Base-by-base conservation (phyloP, 2,888 invertebrate genomes). In the Hydrotaea cyrtoneurina region DNA sequence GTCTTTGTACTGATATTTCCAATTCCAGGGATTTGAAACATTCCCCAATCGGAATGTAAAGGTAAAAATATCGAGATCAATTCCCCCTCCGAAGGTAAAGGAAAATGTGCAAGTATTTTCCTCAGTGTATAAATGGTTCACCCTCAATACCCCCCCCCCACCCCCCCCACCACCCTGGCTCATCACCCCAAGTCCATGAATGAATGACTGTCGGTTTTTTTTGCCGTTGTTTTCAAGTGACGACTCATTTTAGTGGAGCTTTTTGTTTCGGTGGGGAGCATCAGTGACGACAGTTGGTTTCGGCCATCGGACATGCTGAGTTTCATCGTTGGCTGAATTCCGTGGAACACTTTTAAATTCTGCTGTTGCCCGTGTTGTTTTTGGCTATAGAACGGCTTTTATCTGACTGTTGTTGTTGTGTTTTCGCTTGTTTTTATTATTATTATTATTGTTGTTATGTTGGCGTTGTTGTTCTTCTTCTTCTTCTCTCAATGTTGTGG, bases 181-280 rank as follows among this genome's bases (percentile, higher is more conserved):
- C n/a, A n/a, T n/a, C n/a, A n/a, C n/a, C n/a, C n/a, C n/a, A n/a
- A n/a, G n/a, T n/a, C n/a, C n/a, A 39, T 36, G 53, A 59, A 39
- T 82, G 84, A 82, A 73, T 77, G 83, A 81, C 66, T 74, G 83
- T 77, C 55, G 26, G 19, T 39, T 21, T 59, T 39, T 50, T 69
- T 62, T 19, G 72, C 77, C 73, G 50, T 64, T 71, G 43, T 46
- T 50, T 50, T 50, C 13, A 43, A 59, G 13, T 39, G 69, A 62
- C 15, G 59, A 64, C 69, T 74, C 59, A 74, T 53, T 75, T 59
- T 72, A 82, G 39, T 73, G 64, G 78, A 57, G 64, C 75, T 69
- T 43, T 39, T 71, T 43, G 31, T 7, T 50, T 50, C n/a, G 50
- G 50, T 13, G 15, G 59, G 26, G 11, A 59, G 26, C 23, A 21